Evolutionary conservation across 2,797 vertebrate species (phyloP).

Genomic region (Parambassis ranga): DNA sequence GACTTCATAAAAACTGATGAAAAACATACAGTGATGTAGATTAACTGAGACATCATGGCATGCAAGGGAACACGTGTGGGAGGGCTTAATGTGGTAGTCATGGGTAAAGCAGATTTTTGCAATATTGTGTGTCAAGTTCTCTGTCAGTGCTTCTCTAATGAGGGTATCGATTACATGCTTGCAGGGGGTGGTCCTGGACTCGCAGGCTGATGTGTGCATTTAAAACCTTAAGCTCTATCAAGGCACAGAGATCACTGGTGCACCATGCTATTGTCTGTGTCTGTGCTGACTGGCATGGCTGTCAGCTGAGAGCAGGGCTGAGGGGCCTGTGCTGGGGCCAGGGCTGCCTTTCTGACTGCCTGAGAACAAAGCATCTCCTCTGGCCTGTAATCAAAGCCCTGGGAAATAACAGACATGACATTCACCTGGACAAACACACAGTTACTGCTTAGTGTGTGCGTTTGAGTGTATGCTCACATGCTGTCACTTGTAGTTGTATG

Average conservation of each 20-base stretch:
- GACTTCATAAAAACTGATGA: not conserved
- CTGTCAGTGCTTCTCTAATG: conserved; percentile 68
- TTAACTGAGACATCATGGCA: conserved; percentile 32
- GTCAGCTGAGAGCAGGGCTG: conserved; percentile 64
- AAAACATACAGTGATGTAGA: conserved; percentile 9
- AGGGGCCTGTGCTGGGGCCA: conserved; percentile 50
- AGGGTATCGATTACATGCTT: conserved; percentile 70
- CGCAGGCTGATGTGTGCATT: conserved; percentile 61
- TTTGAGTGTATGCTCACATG: conserved; percentile 15
- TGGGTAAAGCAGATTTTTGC: conserved; percentile 27
- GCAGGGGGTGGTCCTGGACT: conserved; percentile 61
- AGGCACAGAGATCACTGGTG: conserved; percentile 56
- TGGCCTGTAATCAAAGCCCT: conserved; percentile 81
- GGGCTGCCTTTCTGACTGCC: conserved; percentile 64
- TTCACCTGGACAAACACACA: conserved; percentile 67
- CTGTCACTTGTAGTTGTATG: conserved; percentile 28
- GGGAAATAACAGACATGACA: conserved; percentile 75
- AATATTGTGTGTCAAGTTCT: conserved; percentile 58
- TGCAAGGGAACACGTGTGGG: conserved; percentile 41
- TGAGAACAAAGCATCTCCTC: conserved; percentile 75
- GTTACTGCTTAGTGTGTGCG: conserved; percentile 24
- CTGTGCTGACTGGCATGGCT: conserved; percentile 57
- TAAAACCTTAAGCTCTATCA: conserved; percentile 65
- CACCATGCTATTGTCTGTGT: conserved; percentile 62
- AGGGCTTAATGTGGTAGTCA: conserved; percentile 25